Base-by-base conservation (phyloP, 2,113 vertebrate genomes). In the Pluvialis apricaria region DNA sequence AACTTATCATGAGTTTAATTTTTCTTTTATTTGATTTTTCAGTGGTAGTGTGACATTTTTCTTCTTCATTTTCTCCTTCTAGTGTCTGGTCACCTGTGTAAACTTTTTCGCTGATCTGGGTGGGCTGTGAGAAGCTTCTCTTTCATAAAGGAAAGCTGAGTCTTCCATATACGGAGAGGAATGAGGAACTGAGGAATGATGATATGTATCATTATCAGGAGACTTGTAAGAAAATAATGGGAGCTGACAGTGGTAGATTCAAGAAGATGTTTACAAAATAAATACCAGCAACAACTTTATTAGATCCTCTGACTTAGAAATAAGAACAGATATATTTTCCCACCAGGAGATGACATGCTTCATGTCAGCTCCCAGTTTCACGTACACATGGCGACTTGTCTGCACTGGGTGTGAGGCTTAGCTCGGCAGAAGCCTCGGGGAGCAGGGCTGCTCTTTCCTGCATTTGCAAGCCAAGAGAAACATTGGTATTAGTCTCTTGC, bases 221-320 rank as follows among this genome's bases (percentile, higher is more conserved):
- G 69, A 45, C 87, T 80, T 73, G 38, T 9, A 54, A 68, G 75
- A 62, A 92, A 92, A 94, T 92, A 82, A 82, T 34, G 36, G 90
- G 45, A 70, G 55, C 90, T 84, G 92, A 66, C 88, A 84, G 86
- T 11, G 64, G 19, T n/a, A n/a, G 77, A 86, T 66, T 82, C 42
- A 64, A 69, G 71, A 69, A 62, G 89, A 66, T 86, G 69, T 94
- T 97, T 84, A 89, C 81, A 92, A 93, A 90, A 93, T 88, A 94
- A 91, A 91, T 87, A 94, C 87, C 58, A 77, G 75, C 64, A 81
- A 66, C 76, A 49, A 38, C 64, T 92, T 77, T 84, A 73, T 47
- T 86, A 80, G 72, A 88, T 34, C 51, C 55, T 68, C 32, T 81
- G 72, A 58, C 36, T 62, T 51, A 78, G 84, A 86, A 94, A 89